Base-by-base conservation (phyloP, 2,113 vertebrate species). In the Callipepla squamata region DNA sequence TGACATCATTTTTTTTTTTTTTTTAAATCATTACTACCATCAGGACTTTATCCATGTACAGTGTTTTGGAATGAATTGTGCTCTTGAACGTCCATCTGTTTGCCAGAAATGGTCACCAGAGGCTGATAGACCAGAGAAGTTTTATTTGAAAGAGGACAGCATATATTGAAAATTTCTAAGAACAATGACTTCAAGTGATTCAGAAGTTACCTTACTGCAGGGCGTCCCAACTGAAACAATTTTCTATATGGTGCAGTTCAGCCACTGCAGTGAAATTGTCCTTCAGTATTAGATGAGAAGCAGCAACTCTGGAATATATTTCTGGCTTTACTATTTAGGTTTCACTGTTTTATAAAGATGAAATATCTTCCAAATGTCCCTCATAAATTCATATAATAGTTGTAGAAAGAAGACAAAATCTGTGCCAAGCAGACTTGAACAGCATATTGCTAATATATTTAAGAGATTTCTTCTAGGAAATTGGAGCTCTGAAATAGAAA, bases 361-460 rank as follows among this genome's bases (percentile, higher is more conserved):
- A 91, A 85, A 32, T 44, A 7, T 63, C 34, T 93, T 88, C 42
- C 23, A 79, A 77, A 80, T 65, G 22, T 32, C 47, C 8, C 3
- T 55, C 28, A 38, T 47, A 47, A 34, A 65, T 90, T 51, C 45
- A 34, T 87, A 21, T 30, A 81, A 68, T 25, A 76, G 17, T 40
- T 88, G 68, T 16, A 26, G 83, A 87, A 86, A 70, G 61, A 65
- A 61, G 83, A 28, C 23, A 42, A 70, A 61, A 61, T 74, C 13
- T 40, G 23, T 96, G 87, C 82, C 83, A 72, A 93, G 82, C 36
- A 85, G 80, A 55, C 76, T 74, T 88, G 74, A 93, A 38, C 59
- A 53, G 70, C 36, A 13, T 19, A 34, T 34, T 51, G 34, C 42
- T 79, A 86, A 74, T 86, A 74, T 22, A 66, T 48, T 94, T 74